Evolutionary conservation across 53 echinoderm and acorn worm genomes (phyloP).

Genomic region (Holothuria scabra): DNA sequence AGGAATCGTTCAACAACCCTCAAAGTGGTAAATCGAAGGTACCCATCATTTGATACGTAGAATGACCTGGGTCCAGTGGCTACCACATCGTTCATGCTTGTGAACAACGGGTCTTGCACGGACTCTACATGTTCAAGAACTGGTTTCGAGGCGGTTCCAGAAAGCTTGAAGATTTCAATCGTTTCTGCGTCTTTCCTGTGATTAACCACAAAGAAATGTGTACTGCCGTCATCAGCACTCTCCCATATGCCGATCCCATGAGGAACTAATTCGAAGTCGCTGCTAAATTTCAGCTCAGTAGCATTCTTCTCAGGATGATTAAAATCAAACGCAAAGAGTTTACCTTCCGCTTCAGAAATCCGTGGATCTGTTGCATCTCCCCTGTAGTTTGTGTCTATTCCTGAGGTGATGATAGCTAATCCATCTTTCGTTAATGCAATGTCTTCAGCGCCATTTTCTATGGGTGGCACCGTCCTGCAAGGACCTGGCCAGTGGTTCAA

Average conservation of each 20-base stretch:
- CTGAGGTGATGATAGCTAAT: conserved; percentile 4
- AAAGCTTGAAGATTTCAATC: conserved; percentile 9
- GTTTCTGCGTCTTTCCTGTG: not conserved
- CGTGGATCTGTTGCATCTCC: not conserved
- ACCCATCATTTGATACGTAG: conserved; percentile 16
- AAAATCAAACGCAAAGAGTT: conserved; percentile 13
- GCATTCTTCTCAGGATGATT: conserved; percentile 18
- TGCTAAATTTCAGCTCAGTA: not conserved
- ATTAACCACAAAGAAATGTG: conserved; percentile 3
- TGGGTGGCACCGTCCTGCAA: conserved; percentile 1
- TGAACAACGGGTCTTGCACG: not conserved
- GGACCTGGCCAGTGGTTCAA: conserved; percentile 26
- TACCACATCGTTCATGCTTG: conserved; percentile 7
- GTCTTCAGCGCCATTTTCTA: conserved; percentile 10
- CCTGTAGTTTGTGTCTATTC: not conserved
- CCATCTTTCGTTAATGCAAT: conserved; percentile 1
- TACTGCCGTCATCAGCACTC: not conserved
- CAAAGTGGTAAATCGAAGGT: not conserved
- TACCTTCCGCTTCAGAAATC: not conserved
- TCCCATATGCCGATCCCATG: conserved; percentile 17
- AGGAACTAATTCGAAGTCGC: not conserved
- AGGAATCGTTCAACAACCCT: not conserved
- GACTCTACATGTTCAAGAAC: not conserved
- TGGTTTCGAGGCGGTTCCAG: not conserved
- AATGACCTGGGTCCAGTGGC: conserved; percentile 16